Evolutionary conservation across 2,888 invertebrate species (phyloP), one percentile per base, ranked within the genome.

Genomic region (Philonicus albiceps): DNA sequence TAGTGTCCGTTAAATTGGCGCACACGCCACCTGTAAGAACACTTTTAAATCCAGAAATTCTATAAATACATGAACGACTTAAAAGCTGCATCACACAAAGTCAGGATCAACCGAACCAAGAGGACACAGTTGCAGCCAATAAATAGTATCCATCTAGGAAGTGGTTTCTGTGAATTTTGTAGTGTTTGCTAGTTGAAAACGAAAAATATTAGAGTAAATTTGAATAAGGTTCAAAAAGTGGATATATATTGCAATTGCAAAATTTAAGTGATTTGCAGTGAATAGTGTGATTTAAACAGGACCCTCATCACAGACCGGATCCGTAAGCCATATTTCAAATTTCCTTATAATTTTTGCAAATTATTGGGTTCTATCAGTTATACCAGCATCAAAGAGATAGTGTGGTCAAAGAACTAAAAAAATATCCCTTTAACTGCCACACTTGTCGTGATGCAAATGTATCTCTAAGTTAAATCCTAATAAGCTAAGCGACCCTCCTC

Each of bases 31-130:
- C 73, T 73, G 73, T 40, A 84, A 72, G 73, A 40, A 84, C 40
- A 73, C 84, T 84, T 84, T 84, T n/a, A 73, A 84, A 84, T 73
- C 43, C 73, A 30, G 64, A 84, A 84, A 43, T 43, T 84, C 73
- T 86, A 86, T 86, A 86, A 86, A 86, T 86, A 86, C 86, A 5
- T 72, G 85, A 53, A n/a, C 19, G 27, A 64, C 49, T 73, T 43
- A 30, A 78, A 80, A 86, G 72, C 53, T 86, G 31, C 40, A 49
- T 72, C 73, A 43, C 86, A 86, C 78, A 64, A 78, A 86, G 86
- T 86, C 72, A 53, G 86, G 76, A 86, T 80, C 80, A 80, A 80
- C 76, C 73, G 64, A 86, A 78, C 55, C 22, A 86, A 30, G 76
- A 86, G 40, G 75, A 53, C 75, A 85, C 27, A 74, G 53, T 53